Percentiles rank a stretch among this genome's conserved stretches.
These are phyloP conservation scores for Carterocephalus palaemon DNA, from an alignment of 2,888 invertebrate species.

Conservation along the genomic window DNA sequence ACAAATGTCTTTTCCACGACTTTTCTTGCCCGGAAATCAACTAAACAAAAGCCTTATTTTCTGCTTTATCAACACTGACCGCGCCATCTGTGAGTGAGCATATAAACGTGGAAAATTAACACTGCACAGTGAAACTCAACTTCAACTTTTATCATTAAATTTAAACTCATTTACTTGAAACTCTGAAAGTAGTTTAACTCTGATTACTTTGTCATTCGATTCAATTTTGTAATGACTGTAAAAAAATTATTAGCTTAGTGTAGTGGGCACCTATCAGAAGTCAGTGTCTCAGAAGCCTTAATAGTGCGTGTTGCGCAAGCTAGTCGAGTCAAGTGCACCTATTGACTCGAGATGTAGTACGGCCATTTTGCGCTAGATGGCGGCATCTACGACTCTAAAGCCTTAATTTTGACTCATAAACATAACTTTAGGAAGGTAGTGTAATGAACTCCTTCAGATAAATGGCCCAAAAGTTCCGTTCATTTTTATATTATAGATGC, in stretches of 20 bases:
- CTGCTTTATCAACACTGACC: constrained; percentile 44
- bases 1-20: not conserved
- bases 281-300: too few species aligned
- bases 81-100: constrained; percentile 46
- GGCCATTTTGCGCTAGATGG: constrained; percentile 38
- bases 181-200: not conserved
- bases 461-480: too few species aligned
- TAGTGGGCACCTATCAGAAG: too few species aligned
- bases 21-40: not conserved
- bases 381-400: constrained; percentile 31
- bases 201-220: too few species aligned
- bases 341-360: constrained; percentile 16
- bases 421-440: too few species aligned
- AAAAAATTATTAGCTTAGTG: too few species aligned
- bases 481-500: too few species aligned
- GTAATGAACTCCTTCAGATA: too few species aligned
- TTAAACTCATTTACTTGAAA: too few species aligned
- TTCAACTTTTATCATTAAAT: too few species aligned
- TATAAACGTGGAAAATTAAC: constrained; percentile 22
- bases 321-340: not conserved
- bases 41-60: constrained; percentile 52
- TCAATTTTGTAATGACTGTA: too few species aligned
- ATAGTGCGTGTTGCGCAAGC: too few species aligned
- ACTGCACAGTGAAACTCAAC: constrained; percentile 15
- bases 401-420: constrained; percentile 26